These are phyloP conservation scores for Madoqua kirkii DNA, from an alignment of 2,113 vertebrate species.

Conservation along the genomic window DNA sequence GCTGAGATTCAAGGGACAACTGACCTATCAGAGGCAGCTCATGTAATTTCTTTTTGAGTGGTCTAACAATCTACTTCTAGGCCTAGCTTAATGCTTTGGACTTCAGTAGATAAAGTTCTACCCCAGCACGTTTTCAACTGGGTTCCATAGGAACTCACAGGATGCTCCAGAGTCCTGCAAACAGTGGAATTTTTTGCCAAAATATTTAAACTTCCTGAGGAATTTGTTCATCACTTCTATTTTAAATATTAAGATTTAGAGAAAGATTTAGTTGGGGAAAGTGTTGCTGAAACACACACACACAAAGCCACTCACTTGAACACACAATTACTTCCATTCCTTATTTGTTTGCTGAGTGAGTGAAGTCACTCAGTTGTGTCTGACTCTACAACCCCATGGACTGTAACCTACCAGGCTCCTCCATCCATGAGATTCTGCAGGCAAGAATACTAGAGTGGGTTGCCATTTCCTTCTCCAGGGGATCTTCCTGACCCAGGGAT, in stretches of 20 bases:
- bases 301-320: neutral
- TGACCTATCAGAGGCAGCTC: neutral
- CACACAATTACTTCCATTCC: neutral
- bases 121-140: neutral
- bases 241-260: slow-evolving; percentile 1
- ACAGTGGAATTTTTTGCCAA: neutral
- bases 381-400: no score
- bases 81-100: neutral
- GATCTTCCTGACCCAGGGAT: no score
- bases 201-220: neutral
- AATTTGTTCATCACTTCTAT: slow-evolving; percentile 16
- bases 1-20: neutral
- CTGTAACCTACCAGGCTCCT: no score
- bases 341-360: neutral
- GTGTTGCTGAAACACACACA: neutral
- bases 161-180: neutral
- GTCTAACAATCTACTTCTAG: neutral
- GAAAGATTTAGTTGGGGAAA: neutral
- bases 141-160: neutral
- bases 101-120: neutral
- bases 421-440: no score
- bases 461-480: no score
- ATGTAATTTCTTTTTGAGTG: neutral
- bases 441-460: no score
- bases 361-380: no score